Percentiles rank a stretch among this genome's conserved stretches.
Evolutionary conservation across 1,140 invertebrate genomes (phyloP).

Genomic region (Musca vetustissima): DNA sequence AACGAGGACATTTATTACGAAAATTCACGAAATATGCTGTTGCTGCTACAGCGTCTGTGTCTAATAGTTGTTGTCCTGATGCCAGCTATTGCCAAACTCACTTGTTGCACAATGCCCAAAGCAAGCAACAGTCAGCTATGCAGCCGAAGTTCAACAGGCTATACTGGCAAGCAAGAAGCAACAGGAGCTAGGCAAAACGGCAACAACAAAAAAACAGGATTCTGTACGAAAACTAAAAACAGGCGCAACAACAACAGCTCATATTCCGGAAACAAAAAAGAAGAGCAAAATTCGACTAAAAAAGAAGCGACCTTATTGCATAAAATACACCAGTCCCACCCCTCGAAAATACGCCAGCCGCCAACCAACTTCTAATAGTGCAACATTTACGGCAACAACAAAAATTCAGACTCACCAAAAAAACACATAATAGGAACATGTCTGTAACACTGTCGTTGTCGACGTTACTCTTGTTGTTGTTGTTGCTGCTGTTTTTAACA

Average conservation of each 20-base stretch:
- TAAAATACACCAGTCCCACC: too few species aligned
- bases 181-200: neutral
- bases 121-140: constrained; percentile 23
- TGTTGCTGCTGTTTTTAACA: too few species aligned
- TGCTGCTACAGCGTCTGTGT: neutral
- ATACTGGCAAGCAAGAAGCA: neutral
- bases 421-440: neutral
- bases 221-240: neutral
- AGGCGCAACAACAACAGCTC: neutral
- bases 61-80: constrained; percentile 53
- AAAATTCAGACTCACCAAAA: neutral
- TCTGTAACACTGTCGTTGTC: too few species aligned
- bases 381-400: too few species aligned
- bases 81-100: constrained; percentile 55
- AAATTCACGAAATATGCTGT: neutral
- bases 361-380: too few species aligned
- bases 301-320: too few species aligned
- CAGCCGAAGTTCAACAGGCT: neutral
- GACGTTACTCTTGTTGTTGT: too few species aligned
- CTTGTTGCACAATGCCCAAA: constrained; percentile 51
- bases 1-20: neutral
- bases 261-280: constrained; percentile 1
- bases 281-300: neutral
- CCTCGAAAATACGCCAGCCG: too few species aligned
- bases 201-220: neutral